Percentiles rank a stretch among this genome's conserved stretches.
Evolutionary conservation across 2,888 invertebrate species (phyloP).

Genomic region (Elgonia sp.): DNA sequence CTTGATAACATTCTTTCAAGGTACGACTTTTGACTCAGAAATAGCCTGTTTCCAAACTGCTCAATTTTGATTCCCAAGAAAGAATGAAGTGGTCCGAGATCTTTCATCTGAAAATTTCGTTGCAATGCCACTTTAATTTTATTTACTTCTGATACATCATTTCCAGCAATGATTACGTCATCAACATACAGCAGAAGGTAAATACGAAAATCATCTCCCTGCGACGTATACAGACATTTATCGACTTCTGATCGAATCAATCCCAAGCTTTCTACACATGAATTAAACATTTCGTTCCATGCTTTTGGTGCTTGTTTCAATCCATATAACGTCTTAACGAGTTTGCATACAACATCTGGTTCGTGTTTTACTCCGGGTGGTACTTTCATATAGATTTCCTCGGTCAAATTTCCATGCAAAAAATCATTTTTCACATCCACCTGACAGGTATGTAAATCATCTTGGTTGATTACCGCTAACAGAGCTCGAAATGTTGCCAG

Average conservation of each 20-base stretch:
- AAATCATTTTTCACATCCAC: slow-evolving; percentile 82
- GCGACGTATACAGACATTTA: slow-evolving; percentile 5
- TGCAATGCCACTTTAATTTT: not conserved
- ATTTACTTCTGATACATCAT: not conserved
- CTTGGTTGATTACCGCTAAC: slow-evolving; percentile 59
- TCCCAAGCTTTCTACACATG: not conserved
- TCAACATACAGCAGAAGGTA: slow-evolving; percentile 27
- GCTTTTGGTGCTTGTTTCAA: slow-evolving; percentile 61
- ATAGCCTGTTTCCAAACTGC: slow-evolving; percentile 56
- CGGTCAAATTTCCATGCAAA: slow-evolving; percentile 79
- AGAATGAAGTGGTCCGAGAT: slow-evolving; percentile 76
- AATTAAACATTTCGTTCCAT: slow-evolving; percentile 51
- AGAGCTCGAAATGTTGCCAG: slow-evolving; percentile 70
- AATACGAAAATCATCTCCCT: not conserved
- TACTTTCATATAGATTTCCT: slow-evolving; percentile 79
- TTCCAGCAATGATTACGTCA: slow-evolving; percentile 17
- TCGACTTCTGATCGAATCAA: slow-evolving; percentile 11
- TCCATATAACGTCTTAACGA: slow-evolving; percentile 80
- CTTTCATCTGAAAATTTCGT: slow-evolving; percentile 79
- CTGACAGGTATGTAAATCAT: slow-evolving; percentile 71
- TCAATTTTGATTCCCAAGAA: slow-evolving; percentile 80
- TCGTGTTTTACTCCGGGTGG: slow-evolving; percentile 51
- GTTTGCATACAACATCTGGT: slow-evolving; percentile 75
- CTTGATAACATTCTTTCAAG: slow-evolving; percentile 76
- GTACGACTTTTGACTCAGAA: slow-evolving; percentile 78